phyloP scores from a whole-genome alignment of 1,140 invertebrate species.

The Heterodera schachtii region DNA sequence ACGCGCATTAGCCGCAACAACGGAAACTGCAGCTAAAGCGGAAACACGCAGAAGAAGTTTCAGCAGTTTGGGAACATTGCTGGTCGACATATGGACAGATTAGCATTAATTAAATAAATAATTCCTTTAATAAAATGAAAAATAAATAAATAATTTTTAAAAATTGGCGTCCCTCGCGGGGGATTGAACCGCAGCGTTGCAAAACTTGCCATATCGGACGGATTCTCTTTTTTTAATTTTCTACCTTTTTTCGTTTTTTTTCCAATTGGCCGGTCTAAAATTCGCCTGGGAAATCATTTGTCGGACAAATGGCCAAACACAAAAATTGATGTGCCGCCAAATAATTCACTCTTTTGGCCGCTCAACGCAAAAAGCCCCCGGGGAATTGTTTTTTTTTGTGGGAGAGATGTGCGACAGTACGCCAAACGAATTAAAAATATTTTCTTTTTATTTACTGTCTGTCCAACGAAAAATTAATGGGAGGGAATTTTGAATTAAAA shows the following conservation, averaged over 20 bases:
- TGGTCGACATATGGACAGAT: neutral
- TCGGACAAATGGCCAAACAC: neutral
- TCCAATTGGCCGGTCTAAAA: neutral
- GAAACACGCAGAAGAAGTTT: neutral
- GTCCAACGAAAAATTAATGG: no score
- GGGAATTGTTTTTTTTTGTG: neutral
- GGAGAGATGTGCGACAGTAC: no score
- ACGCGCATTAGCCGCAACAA: neutral
- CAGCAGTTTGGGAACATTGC: neutral
- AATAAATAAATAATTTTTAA: no score
- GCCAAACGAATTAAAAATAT: neutral
- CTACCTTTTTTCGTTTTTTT: neutral
- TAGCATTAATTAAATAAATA: neutral
- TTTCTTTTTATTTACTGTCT: neutral
- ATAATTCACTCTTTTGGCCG: conserved; percentile 8
- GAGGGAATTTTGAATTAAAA: no score
- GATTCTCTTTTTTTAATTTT: neutral
- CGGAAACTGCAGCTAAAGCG: neutral
- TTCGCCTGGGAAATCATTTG: conserved; percentile 13
- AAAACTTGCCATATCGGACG: neutral
- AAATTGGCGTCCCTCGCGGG: neutral
- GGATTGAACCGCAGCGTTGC: neutral
- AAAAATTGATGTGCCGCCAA: conserved; percentile 3
- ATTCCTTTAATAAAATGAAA: no score
- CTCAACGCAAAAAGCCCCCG: neutral